Conservation (phyloP, 2,797 vertebrate genomes). For the Hippocampus kuda region DNA sequence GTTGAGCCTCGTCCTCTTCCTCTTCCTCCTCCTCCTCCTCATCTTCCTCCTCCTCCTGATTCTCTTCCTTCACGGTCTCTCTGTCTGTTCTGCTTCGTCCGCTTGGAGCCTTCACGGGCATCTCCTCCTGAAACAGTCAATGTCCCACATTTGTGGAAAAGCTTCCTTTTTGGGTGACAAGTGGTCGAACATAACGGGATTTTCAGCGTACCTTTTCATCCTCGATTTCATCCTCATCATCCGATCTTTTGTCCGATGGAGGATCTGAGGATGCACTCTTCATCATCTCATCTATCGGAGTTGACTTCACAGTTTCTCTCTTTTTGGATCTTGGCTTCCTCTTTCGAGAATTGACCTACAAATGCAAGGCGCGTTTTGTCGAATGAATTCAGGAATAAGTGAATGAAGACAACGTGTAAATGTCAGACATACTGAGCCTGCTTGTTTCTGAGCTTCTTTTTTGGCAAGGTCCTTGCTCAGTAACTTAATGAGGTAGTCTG, state of each 20-base stretch:
- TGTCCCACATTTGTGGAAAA: background rate
- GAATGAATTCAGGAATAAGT: background rate
- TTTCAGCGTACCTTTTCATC: conserved; percentile 58
- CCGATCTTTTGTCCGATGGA: conserved; percentile 85
- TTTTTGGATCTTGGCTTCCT: conserved; percentile 86
- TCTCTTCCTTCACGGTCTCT: conserved; percentile 58
- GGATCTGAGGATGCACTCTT: conserved; percentile 85
- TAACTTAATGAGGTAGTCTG: conserved; percentile 99
- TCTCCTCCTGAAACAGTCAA: conserved; percentile 59
- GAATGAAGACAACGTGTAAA: too few relatives aligned
- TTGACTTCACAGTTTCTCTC: conserved; percentile 76
- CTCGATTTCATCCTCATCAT: conserved; percentile 75
- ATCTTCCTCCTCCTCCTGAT: conserved; percentile 43
- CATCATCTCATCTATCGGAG: conserved; percentile 78
- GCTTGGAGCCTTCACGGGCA: conserved; percentile 68
- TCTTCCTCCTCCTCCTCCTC: conserved; percentile 32
- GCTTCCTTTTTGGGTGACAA: background rate
- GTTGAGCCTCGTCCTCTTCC: conserved; percentile 54
- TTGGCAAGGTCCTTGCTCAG: conserved; percentile 91
- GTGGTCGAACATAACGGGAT: background rate
- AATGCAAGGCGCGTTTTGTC: background rate
- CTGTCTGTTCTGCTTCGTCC: conserved; percentile 74
- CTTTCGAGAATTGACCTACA: conserved; percentile 83
- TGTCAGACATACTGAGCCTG: conserved; percentile 72
- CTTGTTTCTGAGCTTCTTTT: conserved; percentile 87